Conservation (phyloP, 1,140 invertebrate species). For the Procambarus virginalis region DNA sequence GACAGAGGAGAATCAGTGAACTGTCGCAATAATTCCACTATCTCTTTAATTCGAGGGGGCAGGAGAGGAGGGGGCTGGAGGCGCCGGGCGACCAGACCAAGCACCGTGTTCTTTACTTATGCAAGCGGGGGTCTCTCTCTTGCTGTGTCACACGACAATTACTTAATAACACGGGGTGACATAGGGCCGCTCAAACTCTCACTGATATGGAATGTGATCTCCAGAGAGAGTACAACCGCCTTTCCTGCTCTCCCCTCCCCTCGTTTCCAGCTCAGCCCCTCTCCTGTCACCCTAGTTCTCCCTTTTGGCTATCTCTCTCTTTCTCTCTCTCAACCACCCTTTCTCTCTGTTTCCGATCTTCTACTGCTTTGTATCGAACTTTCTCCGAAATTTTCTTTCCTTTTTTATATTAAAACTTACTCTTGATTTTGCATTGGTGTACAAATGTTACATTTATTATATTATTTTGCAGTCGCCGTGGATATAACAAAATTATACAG, state of each 20-base stretch:
- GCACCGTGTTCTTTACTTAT: conserved; percentile 40
- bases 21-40: neutral
- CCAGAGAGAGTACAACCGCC: too few relatives aligned
- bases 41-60: neutral
- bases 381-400: too few relatives aligned
- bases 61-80: too few relatives aligned
- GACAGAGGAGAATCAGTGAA: neutral
- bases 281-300: too few relatives aligned
- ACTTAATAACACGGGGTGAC: conserved; percentile 61
- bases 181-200: conserved; percentile 16
- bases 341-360: neutral
- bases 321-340: neutral
- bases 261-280: too few relatives aligned
- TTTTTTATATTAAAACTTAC: too few relatives aligned
- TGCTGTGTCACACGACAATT: conserved; percentile 54
- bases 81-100: neutral
- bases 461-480: too few relatives aligned
- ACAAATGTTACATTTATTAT: too few relatives aligned
- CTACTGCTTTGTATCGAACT: too few relatives aligned
- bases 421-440: too few relatives aligned
- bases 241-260: too few relatives aligned
- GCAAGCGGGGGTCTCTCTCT: neutral
- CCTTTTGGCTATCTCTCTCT: neutral
- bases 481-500: too few relatives aligned
- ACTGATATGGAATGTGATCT: neutral